Conservation (phyloP, 2,888 invertebrate genomes). For the Zhuqinia jingwanae region DNA sequence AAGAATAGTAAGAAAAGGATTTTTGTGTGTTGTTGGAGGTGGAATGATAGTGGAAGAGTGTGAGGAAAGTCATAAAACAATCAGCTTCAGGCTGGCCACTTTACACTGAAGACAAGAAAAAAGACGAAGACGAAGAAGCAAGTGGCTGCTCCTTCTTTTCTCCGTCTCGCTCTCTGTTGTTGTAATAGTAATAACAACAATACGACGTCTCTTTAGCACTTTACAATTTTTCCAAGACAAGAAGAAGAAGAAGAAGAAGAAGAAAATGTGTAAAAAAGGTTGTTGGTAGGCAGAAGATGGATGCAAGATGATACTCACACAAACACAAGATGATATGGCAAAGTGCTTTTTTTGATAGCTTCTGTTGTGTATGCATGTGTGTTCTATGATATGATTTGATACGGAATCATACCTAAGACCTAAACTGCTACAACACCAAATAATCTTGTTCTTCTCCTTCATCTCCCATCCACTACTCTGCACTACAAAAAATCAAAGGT, state of each 20-base stretch:
- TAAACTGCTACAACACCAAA: not conserved
- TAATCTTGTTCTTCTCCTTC: too few relatives aligned
- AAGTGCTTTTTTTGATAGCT: not conserved
- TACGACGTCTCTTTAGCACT: constrained; percentile 26
- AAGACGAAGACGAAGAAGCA: too few relatives aligned
- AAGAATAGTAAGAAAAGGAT: constrained; percentile 20
- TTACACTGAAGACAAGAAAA: too few relatives aligned
- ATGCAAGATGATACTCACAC: too few relatives aligned
- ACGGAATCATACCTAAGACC: not conserved
- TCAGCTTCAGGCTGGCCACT: constrained; percentile 57
- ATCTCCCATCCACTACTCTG: too few relatives aligned
- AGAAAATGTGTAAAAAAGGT: too few relatives aligned
- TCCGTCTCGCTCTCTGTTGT: not conserved
- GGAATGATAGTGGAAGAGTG: constrained; percentile 34
- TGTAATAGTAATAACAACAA: too few relatives aligned
- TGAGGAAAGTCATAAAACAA: constrained; percentile 66
- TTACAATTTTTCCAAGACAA: constrained; percentile 21
- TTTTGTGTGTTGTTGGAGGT: constrained; percentile 26
- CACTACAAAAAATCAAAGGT: constrained; percentile 35
- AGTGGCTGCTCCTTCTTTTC: not conserved
- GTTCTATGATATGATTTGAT: not conserved
- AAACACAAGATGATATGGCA: not conserved
- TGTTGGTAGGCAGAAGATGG: too few relatives aligned
- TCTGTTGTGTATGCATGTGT: not conserved
- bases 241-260: not conserved